phyloP scores from a whole-genome alignment of 2,888 invertebrate genomes.

The Cerastis rubricosa region DNA sequence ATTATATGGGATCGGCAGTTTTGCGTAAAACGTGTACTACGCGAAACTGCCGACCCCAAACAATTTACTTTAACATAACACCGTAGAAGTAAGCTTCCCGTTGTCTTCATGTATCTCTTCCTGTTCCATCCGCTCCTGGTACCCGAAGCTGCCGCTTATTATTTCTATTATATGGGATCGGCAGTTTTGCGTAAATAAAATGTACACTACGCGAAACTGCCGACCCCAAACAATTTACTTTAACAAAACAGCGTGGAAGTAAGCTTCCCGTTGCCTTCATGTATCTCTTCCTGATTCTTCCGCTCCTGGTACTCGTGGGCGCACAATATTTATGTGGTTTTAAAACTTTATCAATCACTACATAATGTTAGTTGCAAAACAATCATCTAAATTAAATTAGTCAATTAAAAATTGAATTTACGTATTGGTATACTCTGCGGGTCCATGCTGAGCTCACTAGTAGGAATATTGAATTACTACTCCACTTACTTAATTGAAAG shows the following conservation, averaged over 20 bases:
- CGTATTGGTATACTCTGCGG: too few species aligned
- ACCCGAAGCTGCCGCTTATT: background rate
- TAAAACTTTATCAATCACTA: background rate
- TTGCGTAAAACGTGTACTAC: too few species aligned
- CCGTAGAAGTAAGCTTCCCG: background rate
- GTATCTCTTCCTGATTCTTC: background rate
- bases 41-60: background rate
- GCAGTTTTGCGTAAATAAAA: background rate
- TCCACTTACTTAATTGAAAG: background rate
- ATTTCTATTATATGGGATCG: background rate
- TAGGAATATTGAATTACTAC: too few species aligned
- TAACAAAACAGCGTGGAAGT: background rate
- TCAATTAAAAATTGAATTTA: background rate
- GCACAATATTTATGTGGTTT: background rate
- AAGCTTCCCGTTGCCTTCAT: background rate
- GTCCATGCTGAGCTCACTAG: too few species aligned
- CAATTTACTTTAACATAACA: background rate
- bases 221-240: background rate
- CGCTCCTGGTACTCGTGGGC: background rate
- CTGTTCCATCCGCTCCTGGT: background rate
- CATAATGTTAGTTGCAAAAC: background rate
- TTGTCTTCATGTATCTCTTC: background rate
- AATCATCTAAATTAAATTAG: too few species aligned
- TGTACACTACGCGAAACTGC: background rate
- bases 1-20: background rate